Evolutionary conservation across 2,888 invertebrate species (phyloP).

Genomic region (Agrotis puta): DNA sequence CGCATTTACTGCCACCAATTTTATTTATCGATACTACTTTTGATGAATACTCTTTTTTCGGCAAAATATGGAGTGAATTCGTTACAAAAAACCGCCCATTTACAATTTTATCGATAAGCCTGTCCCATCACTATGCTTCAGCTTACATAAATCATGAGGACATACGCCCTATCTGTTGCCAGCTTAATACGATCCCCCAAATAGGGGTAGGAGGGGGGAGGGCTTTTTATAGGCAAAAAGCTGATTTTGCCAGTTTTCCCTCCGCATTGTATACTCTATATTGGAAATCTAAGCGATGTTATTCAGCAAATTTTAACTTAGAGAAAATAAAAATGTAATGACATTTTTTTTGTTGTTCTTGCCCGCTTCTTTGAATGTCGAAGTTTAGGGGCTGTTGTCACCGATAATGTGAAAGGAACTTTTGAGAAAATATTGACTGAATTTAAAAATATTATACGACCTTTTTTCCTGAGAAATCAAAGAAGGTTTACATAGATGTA

Average conservation of each 20-base stretch:
- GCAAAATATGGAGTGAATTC: slow-evolving; percentile 43
- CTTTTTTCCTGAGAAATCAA: not conserved
- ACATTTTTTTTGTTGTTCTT: slow-evolving; percentile 35
- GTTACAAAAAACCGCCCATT: slow-evolving; percentile 35
- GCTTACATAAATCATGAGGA: slow-evolving; percentile 89
- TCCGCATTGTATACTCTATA: slow-evolving; percentile 63
- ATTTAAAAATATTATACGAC: not conserved
- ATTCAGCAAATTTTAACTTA: slow-evolving; percentile 61
- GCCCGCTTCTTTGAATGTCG: not conserved
- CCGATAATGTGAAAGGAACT: slow-evolving; percentile 8
- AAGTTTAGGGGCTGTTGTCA: slow-evolving; percentile 9
- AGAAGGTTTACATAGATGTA: not conserved
- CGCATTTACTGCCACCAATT: slow-evolving; percentile 13
- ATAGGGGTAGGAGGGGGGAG: slow-evolving; percentile 69
- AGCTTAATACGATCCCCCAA: slow-evolving; percentile 88
- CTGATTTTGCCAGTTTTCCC: slow-evolving; percentile 65
- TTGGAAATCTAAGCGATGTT: slow-evolving; percentile 56
- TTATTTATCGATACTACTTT: slow-evolving; percentile 40
- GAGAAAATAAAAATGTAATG: slow-evolving; percentile 47
- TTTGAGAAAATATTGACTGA: not conserved
- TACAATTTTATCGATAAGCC: slow-evolving; percentile 60
- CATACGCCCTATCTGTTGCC: slow-evolving; percentile 90
- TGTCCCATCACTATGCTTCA: slow-evolving; percentile 75
- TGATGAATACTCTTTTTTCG: slow-evolving; percentile 41
- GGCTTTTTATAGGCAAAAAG: slow-evolving; percentile 72